phyloP scores from a whole-genome alignment of 2,888 invertebrate species.

The Kryphioiulus occultus region DNA sequence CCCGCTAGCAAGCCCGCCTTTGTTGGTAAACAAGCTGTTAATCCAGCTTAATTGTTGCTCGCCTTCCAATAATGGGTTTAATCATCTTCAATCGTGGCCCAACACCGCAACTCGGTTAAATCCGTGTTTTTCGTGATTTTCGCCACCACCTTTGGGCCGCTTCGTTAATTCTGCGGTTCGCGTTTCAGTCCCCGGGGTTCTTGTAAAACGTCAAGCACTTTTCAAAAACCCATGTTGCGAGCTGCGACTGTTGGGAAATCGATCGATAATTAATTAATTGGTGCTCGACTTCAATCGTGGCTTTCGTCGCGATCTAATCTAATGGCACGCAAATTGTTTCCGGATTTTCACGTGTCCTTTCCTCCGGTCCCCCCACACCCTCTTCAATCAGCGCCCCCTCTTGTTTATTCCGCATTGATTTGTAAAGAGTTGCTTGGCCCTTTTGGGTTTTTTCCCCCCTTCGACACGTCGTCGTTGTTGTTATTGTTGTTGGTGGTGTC shows the following conservation, averaged over 20 bases:
- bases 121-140: not conserved
- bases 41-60: not conserved
- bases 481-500: not conserved
- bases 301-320: not conserved
- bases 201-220: not conserved
- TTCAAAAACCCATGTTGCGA: not conserved
- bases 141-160: not conserved
- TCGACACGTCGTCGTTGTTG: not conserved
- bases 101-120: not conserved
- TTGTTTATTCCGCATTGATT: not conserved
- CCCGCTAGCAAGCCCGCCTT: too few relatives aligned
- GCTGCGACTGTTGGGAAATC: not conserved
- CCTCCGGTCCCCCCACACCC: not conserved
- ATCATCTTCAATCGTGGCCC: not conserved
- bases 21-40: not conserved
- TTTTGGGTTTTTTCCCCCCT: not conserved
- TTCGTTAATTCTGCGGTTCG: not conserved
- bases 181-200: not conserved
- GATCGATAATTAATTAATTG: slow-evolving; percentile 23
- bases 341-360: slow-evolving; percentile 8
- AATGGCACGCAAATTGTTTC: not conserved
- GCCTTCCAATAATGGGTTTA: not conserved
- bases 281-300: not conserved
- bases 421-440: slow-evolving; percentile 8
- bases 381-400: not conserved